These are phyloP conservation scores for Orchestia grillus DNA, from an alignment of 1,140 invertebrate genomes.

Conservation along the genomic window DNA sequence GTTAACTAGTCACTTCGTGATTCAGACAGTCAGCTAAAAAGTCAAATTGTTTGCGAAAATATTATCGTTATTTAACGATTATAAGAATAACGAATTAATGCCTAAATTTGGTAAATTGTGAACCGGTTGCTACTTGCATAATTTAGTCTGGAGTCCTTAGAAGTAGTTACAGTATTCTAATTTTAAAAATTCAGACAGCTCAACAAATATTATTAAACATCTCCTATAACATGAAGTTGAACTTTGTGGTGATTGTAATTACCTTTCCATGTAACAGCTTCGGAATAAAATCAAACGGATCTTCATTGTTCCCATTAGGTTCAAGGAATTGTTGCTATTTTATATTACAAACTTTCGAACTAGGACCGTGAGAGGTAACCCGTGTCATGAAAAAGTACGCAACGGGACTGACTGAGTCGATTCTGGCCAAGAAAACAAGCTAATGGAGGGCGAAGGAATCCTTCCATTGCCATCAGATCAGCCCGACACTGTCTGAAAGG, in stretches of 20 bases:
- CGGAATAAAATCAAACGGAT: neutral
- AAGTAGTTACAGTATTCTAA: neutral
- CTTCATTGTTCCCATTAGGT: neutral
- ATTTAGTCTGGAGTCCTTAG: neutral
- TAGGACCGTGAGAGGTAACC: neutral
- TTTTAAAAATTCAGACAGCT: neutral
- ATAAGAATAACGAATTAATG: too few species aligned
- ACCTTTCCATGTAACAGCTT: neutral
- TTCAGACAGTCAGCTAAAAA: too few species aligned
- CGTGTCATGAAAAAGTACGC: neutral
- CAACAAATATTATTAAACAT: neutral
- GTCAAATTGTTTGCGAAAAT: too few species aligned
- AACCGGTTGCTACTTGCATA: neutral
- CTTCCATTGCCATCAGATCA: neutral
- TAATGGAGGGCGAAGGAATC: neutral
- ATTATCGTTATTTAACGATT: too few species aligned
- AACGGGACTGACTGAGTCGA: neutral
- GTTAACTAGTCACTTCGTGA: too few species aligned
- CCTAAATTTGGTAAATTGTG: neutral
- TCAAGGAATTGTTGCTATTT: neutral
- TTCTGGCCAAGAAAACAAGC: neutral
- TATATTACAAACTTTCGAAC: neutral
- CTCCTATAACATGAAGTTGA: neutral
- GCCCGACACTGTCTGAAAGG: neutral
- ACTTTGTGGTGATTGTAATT: neutral